A percentile compares a stretch with the other conserved stretches of the same genome.
Conservation (phyloP, 2,888 invertebrate genomes). For the Sympetrum striolatum region DNA sequence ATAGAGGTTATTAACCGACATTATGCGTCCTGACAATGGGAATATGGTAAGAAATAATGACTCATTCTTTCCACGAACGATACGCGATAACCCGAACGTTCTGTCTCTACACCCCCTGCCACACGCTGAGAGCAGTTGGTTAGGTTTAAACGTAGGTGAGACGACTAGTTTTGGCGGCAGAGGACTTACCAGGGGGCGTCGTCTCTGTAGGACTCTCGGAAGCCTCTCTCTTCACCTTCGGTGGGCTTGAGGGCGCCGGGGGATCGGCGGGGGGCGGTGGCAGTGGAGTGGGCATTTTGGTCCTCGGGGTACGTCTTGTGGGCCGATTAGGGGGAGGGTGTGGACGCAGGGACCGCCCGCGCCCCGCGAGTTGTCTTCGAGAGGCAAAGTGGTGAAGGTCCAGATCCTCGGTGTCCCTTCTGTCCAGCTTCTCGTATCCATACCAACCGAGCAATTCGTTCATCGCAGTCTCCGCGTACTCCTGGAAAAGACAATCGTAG, state of each 20-base stretch:
- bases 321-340: constrained; percentile 48
- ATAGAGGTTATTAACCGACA: too few relatives aligned
- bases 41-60: too few relatives aligned
- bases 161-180: too few relatives aligned
- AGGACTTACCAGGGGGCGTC: background rate
- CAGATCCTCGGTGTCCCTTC: constrained; percentile 67
- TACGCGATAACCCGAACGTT: too few relatives aligned
- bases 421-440: constrained; percentile 79
- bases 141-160: too few relatives aligned
- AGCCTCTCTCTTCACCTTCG: constrained; percentile 17
- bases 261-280: constrained; percentile 26
- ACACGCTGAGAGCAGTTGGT: too few relatives aligned
- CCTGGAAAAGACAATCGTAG: constrained; percentile 64
- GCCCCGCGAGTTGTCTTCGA: constrained; percentile 47
- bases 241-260: constrained; percentile 44
- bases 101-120: too few relatives aligned
- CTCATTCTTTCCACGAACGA: too few relatives aligned
- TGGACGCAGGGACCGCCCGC: constrained; percentile 35
- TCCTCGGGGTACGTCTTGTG: background rate
- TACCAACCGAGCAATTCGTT: constrained; percentile 92
- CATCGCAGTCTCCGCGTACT: constrained; percentile 92
- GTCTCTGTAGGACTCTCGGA: background rate
- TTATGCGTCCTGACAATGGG: too few relatives aligned
- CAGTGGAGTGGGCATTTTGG: constrained; percentile 28
- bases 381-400: constrained; percentile 59